phyloP scores from a whole-genome alignment of 1,140 invertebrate genomes.

The Homarus americanus region DNA sequence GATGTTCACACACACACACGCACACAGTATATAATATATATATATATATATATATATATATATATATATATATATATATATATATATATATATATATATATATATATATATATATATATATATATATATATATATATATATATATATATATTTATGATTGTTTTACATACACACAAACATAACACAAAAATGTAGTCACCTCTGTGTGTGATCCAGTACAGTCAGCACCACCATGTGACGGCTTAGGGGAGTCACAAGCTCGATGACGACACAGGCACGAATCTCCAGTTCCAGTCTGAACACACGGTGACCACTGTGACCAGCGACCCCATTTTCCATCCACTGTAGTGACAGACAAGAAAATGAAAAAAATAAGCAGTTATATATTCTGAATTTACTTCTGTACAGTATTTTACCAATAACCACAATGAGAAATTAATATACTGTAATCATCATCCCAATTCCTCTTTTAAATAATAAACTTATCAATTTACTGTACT shows the following conservation, averaged over 20 bases:
- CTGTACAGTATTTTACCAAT: too few relatives aligned
- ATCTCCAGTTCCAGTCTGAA: conserved; percentile 76
- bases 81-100: not conserved
- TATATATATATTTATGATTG: not conserved
- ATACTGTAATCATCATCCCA: too few relatives aligned
- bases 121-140: not conserved
- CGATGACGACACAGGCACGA: conserved; percentile 88
- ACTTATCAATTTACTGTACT: too few relatives aligned
- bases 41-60: not conserved
- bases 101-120: not conserved
- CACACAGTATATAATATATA: not conserved
- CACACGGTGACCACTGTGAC: conserved; percentile 84
- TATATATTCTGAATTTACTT: too few relatives aligned
- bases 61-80: not conserved
- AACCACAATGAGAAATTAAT: too few relatives aligned
- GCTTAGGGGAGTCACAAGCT: conserved; percentile 89
- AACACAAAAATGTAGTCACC: conserved; percentile 24
- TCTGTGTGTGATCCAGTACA: conserved; percentile 79
- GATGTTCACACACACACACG: not conserved
- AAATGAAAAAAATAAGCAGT: too few relatives aligned
- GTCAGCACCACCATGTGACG: conserved; percentile 85
- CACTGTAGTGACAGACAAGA: too few relatives aligned
- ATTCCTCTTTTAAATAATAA: too few relatives aligned
- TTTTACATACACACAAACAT: not conserved
- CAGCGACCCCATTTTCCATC: conserved; percentile 88